Conservation (phyloP, 2,797 vertebrate species). For the Artibeus lituratus region DNA sequence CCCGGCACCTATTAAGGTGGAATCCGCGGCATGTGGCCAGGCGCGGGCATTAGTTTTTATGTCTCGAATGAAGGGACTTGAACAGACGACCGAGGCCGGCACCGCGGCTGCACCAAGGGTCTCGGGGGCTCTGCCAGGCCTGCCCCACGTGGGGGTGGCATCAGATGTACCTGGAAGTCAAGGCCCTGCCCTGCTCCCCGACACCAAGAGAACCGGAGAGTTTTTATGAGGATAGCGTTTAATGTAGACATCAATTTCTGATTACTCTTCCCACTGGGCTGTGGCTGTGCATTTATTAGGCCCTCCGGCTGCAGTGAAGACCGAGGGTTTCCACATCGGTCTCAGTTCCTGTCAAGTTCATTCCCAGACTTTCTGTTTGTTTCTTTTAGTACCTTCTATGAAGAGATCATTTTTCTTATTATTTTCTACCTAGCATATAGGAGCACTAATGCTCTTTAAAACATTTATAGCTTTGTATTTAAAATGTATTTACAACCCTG, state of each 20-base stretch:
- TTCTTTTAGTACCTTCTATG: not conserved
- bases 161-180: not conserved
- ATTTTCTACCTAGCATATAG: not conserved
- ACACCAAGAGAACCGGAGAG: not conserved
- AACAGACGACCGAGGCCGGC: not conserved
- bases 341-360: not conserved
- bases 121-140: not conserved
- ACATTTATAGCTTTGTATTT: not conserved
- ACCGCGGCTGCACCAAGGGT: not conserved
- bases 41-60: not conserved
- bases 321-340: not conserved
- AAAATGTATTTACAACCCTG: not conserved
- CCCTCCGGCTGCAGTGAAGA: not conserved
- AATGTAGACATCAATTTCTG: not conserved
- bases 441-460: not conserved
- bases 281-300: not conserved
- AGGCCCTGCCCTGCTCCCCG: not conserved
- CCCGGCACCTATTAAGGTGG: not conserved
- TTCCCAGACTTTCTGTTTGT: not conserved
- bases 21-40: too few relatives aligned
- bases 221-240: not conserved
- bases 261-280: not conserved
- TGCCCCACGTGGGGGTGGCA: not conserved
- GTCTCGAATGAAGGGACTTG: not conserved
- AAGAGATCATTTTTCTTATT: not conserved